Evolutionary conservation across 2,888 invertebrate genomes (phyloP).

Genomic region (Brenthis daphne): DNA sequence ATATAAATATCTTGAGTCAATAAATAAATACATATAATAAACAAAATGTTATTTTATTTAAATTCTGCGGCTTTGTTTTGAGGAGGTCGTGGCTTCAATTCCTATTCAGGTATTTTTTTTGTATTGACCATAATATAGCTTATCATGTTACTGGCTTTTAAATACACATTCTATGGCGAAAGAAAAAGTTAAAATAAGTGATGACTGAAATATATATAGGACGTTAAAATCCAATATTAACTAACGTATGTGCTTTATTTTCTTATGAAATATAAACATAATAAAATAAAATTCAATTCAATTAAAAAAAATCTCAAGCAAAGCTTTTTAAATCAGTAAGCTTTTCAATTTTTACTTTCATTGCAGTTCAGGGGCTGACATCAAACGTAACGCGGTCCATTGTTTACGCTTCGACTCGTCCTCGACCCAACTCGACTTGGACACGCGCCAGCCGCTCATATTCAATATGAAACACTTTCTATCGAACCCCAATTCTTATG

Average conservation of each 20-base stretch:
- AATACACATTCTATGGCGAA: too few species aligned
- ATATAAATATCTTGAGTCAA: constrained; percentile 1
- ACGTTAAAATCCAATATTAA: too few species aligned
- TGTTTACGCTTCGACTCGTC: constrained; percentile 43
- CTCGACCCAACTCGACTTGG: constrained; percentile 49
- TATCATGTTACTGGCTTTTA: too few species aligned
- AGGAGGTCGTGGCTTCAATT: background rate
- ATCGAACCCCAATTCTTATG: constrained; percentile 34
- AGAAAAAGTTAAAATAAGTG: too few species aligned
- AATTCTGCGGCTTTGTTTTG: too few species aligned
- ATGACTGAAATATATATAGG: too few species aligned
- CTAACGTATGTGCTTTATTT: too few species aligned
- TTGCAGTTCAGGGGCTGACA: constrained; percentile 37
- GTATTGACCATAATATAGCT: too few species aligned
- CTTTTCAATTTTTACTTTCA: constrained; percentile 21
- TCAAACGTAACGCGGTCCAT: constrained; percentile 36
- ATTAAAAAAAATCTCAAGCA: background rate
- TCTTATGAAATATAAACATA: background rate
- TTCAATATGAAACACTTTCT: constrained; percentile 37
- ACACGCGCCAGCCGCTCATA: constrained; percentile 43
- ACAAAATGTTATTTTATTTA: background rate
- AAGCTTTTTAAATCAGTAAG: constrained; percentile 5
- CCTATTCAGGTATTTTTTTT: background rate
- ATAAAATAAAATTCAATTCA: background rate
- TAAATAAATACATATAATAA: constrained; percentile 1